These are phyloP conservation scores for Gephyroberyx darwinii DNA, from an alignment of 2,797 vertebrate species.

Conservation along the genomic window DNA sequence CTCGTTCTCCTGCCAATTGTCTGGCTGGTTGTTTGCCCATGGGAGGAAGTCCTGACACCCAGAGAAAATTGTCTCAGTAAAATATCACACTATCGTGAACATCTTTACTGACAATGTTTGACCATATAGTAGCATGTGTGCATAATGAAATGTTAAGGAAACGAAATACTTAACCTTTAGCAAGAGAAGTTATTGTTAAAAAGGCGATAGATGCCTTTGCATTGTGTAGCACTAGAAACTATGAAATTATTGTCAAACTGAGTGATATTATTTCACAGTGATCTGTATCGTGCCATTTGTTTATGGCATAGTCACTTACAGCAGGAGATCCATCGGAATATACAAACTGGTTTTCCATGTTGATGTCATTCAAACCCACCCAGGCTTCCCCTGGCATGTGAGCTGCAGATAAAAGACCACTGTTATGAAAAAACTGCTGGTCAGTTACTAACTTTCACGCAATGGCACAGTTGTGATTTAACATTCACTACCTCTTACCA, in stretches of 20 bases:
- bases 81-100: not conserved
- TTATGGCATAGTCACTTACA: constrained; percentile 62
- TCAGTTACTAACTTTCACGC: too few species aligned
- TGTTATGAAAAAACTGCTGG: too few species aligned
- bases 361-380: constrained; percentile 81
- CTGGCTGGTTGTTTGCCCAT: constrained; percentile 77
- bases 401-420: constrained; percentile 62
- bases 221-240: too few species aligned
- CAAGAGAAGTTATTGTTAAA: not conserved
- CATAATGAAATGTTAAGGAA: not conserved
- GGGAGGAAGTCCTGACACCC: constrained; percentile 67
- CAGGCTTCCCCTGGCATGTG: constrained; percentile 79
- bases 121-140: not conserved
- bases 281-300: not conserved
- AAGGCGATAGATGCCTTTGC: not conserved
- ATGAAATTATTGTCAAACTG: not conserved
- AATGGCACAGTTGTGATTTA: not conserved
- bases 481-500: not conserved
- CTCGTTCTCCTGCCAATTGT: constrained; percentile 79
- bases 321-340: constrained; percentile 72
- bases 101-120: not conserved
- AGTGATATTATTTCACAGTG: not conserved
- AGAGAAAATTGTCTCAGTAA: not conserved
- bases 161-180: not conserved
- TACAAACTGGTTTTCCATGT: constrained; percentile 62